Evolutionary conservation across 2,888 invertebrate genomes (phyloP).

Genomic region (Digitonthophagus gazella): DNA sequence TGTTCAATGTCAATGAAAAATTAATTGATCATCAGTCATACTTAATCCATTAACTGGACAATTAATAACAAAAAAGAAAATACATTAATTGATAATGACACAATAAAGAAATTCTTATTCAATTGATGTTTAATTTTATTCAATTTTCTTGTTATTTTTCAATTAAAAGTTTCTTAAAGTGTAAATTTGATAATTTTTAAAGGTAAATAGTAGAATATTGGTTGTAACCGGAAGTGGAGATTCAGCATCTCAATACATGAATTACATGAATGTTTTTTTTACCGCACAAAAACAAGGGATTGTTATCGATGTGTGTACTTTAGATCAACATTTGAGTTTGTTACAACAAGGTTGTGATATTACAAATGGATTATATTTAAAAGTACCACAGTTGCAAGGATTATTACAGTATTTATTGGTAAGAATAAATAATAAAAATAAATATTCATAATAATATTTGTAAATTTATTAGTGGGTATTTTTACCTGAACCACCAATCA

Average conservation of each 20-base stretch:
- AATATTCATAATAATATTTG: background rate
- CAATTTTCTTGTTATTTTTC: background rate
- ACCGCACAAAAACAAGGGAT: conserved; percentile 86
- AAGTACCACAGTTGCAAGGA: conserved; percentile 82
- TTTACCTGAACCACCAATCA: conserved; percentile 77
- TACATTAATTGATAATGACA: no score
- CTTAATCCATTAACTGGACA: no score
- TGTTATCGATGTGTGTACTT: conserved; percentile 86
- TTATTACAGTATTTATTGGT: conserved; percentile 84
- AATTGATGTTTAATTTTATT: no score
- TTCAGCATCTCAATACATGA: conserved; percentile 94
- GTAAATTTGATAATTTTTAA: no score
- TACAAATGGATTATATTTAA: conserved; percentile 88
- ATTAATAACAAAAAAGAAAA: no score
- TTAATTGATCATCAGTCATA: no score
- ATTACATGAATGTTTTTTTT: conserved; percentile 98
- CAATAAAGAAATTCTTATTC: no score
- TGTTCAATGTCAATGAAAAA: no score
- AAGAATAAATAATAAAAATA: conserved; percentile 39
- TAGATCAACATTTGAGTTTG: conserved; percentile 86
- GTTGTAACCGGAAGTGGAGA: conserved; percentile 89
- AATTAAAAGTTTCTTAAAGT: no score
- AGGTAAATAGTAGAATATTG: conserved; percentile 73
- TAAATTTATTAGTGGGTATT: conserved; percentile 77
- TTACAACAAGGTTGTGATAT: conserved; percentile 97